phyloP scores from a whole-genome alignment of 2,888 invertebrate species.

The Gryllus longicercus region DNA sequence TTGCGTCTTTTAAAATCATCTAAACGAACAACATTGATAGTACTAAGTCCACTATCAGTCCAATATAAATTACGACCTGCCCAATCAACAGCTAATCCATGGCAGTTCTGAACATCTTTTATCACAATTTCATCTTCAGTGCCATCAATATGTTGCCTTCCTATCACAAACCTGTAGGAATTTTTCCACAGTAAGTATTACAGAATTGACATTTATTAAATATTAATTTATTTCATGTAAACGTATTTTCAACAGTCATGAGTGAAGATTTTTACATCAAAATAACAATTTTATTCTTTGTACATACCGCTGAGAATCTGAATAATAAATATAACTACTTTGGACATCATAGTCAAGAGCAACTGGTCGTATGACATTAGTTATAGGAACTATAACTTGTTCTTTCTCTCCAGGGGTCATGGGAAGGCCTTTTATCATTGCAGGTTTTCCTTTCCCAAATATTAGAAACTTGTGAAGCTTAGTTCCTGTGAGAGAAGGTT shows the following conservation, averaged over 20 bases:
- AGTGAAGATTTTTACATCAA: neutral
- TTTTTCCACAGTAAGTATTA: neutral
- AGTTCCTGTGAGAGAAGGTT: slow-evolving; percentile 47
- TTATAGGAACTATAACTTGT: slow-evolving; percentile 68
- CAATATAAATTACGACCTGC: slow-evolving; percentile 78
- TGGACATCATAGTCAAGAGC: slow-evolving; percentile 66
- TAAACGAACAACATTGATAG: slow-evolving; percentile 65
- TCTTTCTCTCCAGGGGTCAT: slow-evolving; percentile 45
- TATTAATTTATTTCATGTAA: slow-evolving; percentile 32
- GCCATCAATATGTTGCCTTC: slow-evolving; percentile 62
- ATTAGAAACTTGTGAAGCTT: slow-evolving; percentile 62
- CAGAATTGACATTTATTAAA: neutral
- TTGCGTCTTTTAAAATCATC: slow-evolving; percentile 55
- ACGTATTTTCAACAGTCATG: slow-evolving; percentile 43
- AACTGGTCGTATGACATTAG: slow-evolving; percentile 61
- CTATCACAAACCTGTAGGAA: slow-evolving; percentile 56
- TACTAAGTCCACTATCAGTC: slow-evolving; percentile 69
- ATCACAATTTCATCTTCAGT: slow-evolving; percentile 56
- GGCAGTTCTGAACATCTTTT: slow-evolving; percentile 60
- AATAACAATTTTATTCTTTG: neutral
- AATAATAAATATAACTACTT: slow-evolving; percentile 61
- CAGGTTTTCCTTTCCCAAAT: slow-evolving; percentile 63
- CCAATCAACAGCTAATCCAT: slow-evolving; percentile 82
- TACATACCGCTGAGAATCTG: slow-evolving; percentile 51
- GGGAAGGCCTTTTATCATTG: slow-evolving; percentile 66